A percentile compares a stretch with the other conserved stretches of the same genome.
These are phyloP conservation scores for Epinephelus malabaricus DNA, from an alignment of 2,797 vertebrate species.

Conservation along the genomic window DNA sequence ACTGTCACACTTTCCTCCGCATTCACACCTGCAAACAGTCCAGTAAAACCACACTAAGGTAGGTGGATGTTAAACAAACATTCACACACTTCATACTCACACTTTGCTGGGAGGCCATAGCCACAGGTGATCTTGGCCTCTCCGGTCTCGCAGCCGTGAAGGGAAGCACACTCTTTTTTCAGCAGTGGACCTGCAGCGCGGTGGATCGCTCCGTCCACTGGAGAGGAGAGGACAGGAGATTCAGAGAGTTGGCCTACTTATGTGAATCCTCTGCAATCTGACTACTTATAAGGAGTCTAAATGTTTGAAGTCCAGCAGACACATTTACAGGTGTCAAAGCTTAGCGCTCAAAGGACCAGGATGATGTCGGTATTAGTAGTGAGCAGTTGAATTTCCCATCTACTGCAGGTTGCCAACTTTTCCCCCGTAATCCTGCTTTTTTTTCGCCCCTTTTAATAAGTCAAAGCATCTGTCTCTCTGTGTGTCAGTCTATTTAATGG, in stretches of 20 bases:
- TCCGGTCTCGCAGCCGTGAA: constrained; percentile 90
- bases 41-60: constrained; percentile 34
- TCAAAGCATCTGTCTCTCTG: constrained; percentile 55
- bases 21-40: constrained; percentile 48
- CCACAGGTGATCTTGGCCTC: constrained; percentile 92
- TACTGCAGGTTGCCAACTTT: constrained; percentile 35
- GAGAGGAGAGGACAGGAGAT: constrained; percentile 52
- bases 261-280: constrained; percentile 57
- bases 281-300: constrained; percentile 40
- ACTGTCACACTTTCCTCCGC: constrained; percentile 35
- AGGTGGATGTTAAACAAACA: constrained; percentile 41
- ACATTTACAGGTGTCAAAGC: constrained; percentile 48
- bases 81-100: constrained; percentile 83
- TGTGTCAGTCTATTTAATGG: constrained; percentile 66
- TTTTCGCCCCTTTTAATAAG: constrained; percentile 2
- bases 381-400: constrained; percentile 33
- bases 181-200: constrained; percentile 89
- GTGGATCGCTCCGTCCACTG: constrained; percentile 95
- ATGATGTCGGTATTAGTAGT: constrained; percentile 48
- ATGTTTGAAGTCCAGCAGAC: constrained; percentile 58
- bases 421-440: constrained; percentile 33
- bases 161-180: constrained; percentile 89
- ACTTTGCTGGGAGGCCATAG: constrained; percentile 92
- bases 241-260: constrained; percentile 57
- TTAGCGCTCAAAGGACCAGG: constrained; percentile 46